Base-by-base conservation (phyloP, 2,113 vertebrate genomes). In the Oxyura jamaicensis region DNA sequence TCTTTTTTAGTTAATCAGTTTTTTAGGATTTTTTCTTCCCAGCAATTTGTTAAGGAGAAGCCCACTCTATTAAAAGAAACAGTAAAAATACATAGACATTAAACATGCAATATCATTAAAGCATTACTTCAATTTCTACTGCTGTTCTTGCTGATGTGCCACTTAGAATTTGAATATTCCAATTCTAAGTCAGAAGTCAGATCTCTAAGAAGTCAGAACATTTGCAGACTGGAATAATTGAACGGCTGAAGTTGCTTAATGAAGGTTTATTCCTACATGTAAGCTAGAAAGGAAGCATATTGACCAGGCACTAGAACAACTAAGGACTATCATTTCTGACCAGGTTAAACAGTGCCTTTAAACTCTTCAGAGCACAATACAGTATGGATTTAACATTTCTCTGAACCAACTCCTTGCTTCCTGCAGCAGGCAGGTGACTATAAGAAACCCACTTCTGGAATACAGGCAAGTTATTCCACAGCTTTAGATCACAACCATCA, bases 81-180 rank as follows among this genome's bases (percentile, higher is more conserved):
- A 72, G 36, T 39, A 25, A 50, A n/a, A 85, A 90, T 26, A 52
- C 23, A 52, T 52, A 52, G 85, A 95, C 75, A 96, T 82, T 11
- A 23, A 95, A 74, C 86, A 76, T 88, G 83, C 83, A 92, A 76
- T 86, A 96, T 87, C 91, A 88, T 95, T 77, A 73, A 81, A 94
- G 66, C 88, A 90, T 88, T 91, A 94, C 12, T 39, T 53, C 8
- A 10, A 20, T 93, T 97, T 58, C 93, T 81, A 92, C 90, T 94
- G 79, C 77, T 95, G 85, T 90, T 68, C 85, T 93, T 95, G 91
- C 86, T 90, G 88, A 93, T 82, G 91, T 89, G 89, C 92, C 87
- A 92, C 59, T 41, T 90, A 94, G 41, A 41, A 41, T 41, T 41
- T 20, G 46, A 48, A 48, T 48, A 48, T 22, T 48, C 46, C 46